phyloP scores from a whole-genome alignment of 1,140 invertebrate genomes.

The Drosophila chauvacae region DNA sequence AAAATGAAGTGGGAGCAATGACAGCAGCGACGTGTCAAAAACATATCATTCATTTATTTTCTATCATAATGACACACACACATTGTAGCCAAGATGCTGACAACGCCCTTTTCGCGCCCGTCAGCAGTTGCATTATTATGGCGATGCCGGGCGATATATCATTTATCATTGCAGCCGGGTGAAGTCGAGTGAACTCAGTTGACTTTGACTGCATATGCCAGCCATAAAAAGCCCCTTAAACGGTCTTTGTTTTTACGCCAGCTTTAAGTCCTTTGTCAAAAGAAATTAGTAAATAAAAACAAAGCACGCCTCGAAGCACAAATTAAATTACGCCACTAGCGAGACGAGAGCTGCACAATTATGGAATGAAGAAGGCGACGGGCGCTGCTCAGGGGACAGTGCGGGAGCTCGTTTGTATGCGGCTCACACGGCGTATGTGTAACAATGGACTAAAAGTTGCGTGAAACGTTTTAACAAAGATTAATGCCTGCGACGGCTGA shows the following conservation, averaged over 20 bases:
- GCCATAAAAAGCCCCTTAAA: constrained; percentile 61
- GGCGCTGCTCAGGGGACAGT: neutral
- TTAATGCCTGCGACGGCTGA: constrained; percentile 83
- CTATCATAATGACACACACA: constrained; percentile 72
- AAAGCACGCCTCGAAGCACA: constrained; percentile 70
- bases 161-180: constrained; percentile 79
- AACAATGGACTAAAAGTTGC: constrained; percentile 83
- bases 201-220: constrained; percentile 70
- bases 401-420: constrained; percentile 62
- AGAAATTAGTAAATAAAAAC: constrained; percentile 80
- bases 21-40: constrained; percentile 81
- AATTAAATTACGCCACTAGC: constrained; percentile 64
- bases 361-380: constrained; percentile 47
- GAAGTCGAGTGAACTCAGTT: constrained; percentile 76
- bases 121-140: constrained; percentile 81
- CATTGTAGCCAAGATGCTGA: constrained; percentile 48
- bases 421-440: constrained; percentile 74
- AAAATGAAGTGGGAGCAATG: constrained; percentile 73
- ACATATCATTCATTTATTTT: constrained; percentile 84
- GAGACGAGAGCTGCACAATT: constrained; percentile 53
- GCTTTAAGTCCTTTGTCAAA: constrained; percentile 68
- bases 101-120: constrained; percentile 41
- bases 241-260: constrained; percentile 38
- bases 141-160: constrained; percentile 45
- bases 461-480: constrained; percentile 84